Conservation (phyloP, 2,888 invertebrate species). For the Oxyteleia sp. region DNA sequence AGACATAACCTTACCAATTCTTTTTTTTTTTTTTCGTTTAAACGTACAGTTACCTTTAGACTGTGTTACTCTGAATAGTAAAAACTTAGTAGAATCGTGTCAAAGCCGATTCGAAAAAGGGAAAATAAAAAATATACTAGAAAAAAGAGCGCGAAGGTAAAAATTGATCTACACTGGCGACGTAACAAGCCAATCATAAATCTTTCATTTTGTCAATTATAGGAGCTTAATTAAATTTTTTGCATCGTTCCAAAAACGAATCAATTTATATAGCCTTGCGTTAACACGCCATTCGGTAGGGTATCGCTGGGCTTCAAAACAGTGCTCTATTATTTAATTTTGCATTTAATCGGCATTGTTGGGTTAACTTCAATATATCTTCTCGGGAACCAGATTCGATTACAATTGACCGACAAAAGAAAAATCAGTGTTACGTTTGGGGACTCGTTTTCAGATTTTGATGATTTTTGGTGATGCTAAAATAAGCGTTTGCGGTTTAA, state of each 20-base stretch:
- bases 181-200: conserved; percentile 54
- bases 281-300: conserved; percentile 9
- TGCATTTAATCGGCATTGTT: conserved; percentile 40
- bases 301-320: conserved; percentile 35
- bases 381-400: too few relatives aligned
- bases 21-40: conserved; percentile 11
- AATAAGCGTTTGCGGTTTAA: too few relatives aligned
- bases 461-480: too few relatives aligned
- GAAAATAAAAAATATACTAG: conserved; percentile 6
- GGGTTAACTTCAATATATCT: conserved; percentile 57
- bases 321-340: conserved; percentile 59
- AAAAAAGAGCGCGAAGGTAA: conserved; percentile 22
- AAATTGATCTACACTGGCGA: conserved; percentile 16
- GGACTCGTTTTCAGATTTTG: too few relatives aligned
- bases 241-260: conserved; percentile 30
- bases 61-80: conserved; percentile 16
- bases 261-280: conserved; percentile 47
- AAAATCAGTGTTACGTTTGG: too few relatives aligned
- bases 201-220: conserved; percentile 61
- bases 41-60: conserved; percentile 4
- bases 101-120: conserved; percentile 22
- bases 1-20: too few relatives aligned
- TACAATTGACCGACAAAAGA: too few relatives aligned
- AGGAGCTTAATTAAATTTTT: conserved; percentile 57
- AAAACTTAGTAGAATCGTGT: conserved; percentile 37